Conservation (phyloP, 2,113 vertebrate genomes). For the Caloenas nicobarica region DNA sequence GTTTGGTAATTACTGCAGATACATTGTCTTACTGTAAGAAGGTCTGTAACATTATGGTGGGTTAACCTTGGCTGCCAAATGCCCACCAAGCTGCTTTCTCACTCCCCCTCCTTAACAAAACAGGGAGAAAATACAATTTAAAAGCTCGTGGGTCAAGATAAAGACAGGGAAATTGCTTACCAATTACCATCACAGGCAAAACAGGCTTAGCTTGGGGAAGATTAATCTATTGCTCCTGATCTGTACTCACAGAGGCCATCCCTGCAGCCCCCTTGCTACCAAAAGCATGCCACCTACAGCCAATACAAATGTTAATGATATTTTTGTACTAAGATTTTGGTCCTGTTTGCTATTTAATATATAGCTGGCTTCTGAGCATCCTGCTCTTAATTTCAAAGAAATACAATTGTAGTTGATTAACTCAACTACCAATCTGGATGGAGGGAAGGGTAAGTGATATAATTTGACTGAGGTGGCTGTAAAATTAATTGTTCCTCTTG, state of each 20-base stretch:
- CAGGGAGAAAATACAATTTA: too few relatives aligned
- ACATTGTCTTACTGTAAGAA: neutral
- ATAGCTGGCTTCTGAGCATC: neutral
- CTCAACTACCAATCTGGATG: neutral
- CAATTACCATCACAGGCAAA: too few relatives aligned
- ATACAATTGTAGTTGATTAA: neutral
- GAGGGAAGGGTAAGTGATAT: neutral
- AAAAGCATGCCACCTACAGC: neutral
- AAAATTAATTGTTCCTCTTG: neutral
- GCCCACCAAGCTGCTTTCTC: too few relatives aligned
- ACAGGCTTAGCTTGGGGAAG: too few relatives aligned
- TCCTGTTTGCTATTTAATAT: neutral
- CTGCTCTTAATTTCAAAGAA: neutral
- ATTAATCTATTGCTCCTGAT: too few relatives aligned
- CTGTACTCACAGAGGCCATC: too few relatives aligned
- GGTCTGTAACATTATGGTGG: neutral
- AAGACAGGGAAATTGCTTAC: too few relatives aligned
- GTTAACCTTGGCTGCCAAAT: neutral
- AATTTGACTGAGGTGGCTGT: neutral
- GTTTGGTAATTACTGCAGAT: neutral
- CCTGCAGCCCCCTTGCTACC: too few relatives aligned
- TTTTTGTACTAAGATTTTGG: neutral
- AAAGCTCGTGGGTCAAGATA: too few relatives aligned
- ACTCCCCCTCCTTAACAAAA: too few relatives aligned
- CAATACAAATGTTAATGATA: neutral